Evolutionary conservation across 2,113 vertebrate genomes (phyloP), one percentile per base, ranked within the genome.

Genomic region (Ctenomys sociabilis): DNA sequence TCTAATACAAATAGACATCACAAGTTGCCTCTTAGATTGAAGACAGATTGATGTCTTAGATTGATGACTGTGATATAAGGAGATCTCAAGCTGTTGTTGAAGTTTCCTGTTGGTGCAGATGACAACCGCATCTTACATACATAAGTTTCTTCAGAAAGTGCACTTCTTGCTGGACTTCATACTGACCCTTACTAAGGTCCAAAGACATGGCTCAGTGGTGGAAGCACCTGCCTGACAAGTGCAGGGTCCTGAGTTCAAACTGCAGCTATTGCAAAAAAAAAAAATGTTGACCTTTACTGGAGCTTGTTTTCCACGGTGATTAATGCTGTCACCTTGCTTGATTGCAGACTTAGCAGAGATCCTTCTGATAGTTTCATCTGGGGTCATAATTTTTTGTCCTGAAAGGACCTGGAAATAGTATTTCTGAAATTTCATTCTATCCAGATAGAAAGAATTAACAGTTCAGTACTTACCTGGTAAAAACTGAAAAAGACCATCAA

Each of bases 401-500:
- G 37, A 12, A 5, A n/a, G 35, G 1, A 86, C 52, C 45, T 13
- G 8, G 59, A 66, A 78, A 32, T 32, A 77, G 21, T 28, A 52
- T 61, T 85, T 16, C 37, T 85, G 64, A 82, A 77, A 68, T 89
- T 37, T 37, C 35, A 61, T 26, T 72, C 19, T 14, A 22, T 57
- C 26, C 57, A 45, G 19, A 24, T 59, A 32, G 37, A 26, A 73
- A 32, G 7, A 37, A 30, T 52, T 83, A 85, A 59, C 30, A 88
- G 19, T 82, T 88, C 40, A 80, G 0, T 59, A 21, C 49, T 84
- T 83, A 63, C 11, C 24, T 24, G 45, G 13, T 83, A 83, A 94
- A 77, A 92, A 86, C 26, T 83, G 75, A 54, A 64, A 83, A 86
- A 70, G 2, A 68, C 16, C 22, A 85, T 88, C 70, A 95, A 80